Conservation (phyloP, 1,140 invertebrate genomes). For the Zaprionus inermis region DNA sequence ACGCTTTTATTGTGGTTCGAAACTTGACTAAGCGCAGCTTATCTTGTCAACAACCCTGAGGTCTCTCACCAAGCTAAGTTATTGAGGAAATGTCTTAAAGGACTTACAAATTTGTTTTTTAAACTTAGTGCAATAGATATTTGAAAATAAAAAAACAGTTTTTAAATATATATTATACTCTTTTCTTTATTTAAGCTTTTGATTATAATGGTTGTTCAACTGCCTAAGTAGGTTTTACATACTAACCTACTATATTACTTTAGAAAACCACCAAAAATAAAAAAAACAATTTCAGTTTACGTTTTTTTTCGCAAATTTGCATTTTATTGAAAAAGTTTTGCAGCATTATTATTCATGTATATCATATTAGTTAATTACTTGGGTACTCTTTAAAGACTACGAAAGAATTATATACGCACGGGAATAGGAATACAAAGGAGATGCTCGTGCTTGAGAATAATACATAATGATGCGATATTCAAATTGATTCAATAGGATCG, state of each 20-base stretch:
- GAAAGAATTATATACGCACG: constrained; percentile 37
- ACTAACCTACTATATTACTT: no score
- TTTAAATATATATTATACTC: no score
- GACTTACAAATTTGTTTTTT: no score
- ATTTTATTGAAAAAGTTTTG: constrained; percentile 52
- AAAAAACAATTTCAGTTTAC: no score
- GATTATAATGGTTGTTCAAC: no score
- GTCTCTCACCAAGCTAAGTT: no score
- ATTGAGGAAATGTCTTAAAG: no score
- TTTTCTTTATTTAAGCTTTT: no score
- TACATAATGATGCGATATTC: constrained; percentile 29
- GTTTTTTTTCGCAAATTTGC: constrained; percentile 38
- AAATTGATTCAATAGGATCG: constrained; percentile 38
- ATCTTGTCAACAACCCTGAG: neutral
- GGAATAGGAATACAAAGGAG: constrained; percentile 28
- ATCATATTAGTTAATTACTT: constrained; percentile 53
- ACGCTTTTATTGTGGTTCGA: neutral
- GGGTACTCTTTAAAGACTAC: constrained; percentile 46
- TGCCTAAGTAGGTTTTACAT: no score
- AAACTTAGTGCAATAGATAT: no score
- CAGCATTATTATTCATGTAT: constrained; percentile 41
- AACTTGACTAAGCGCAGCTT: neutral
- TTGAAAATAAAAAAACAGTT: no score
- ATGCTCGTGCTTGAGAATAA: constrained; percentile 35
- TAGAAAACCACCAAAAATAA: neutral